Evolutionary conservation across 2,797 vertebrate species (phyloP).

Genomic region (Pseudocheirus occidentalis): DNA sequence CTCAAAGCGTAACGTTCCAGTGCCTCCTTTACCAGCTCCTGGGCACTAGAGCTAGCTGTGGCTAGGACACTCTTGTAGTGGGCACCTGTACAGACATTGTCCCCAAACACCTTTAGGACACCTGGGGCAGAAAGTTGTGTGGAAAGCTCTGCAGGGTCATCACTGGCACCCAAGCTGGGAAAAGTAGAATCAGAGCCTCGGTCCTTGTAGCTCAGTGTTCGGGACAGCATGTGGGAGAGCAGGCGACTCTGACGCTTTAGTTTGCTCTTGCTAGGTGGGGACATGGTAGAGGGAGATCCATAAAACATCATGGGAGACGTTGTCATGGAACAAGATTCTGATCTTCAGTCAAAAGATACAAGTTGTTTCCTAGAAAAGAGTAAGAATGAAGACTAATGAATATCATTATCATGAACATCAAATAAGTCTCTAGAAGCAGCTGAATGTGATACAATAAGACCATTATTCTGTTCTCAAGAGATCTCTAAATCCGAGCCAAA

Average conservation of each 20-base stretch:
- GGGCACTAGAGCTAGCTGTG: conserved; percentile 91
- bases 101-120: conserved; percentile 95
- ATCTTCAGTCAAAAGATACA: neutral
- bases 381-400: conserved; percentile 39
- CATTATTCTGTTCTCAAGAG: neutral
- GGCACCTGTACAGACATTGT: conserved; percentile 92
- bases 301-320: conserved; percentile 91
- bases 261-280: conserved; percentile 93
- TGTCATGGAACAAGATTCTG: conserved; percentile 67
- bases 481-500: neutral
- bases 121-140: conserved; percentile 95
- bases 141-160: conserved; percentile 95
- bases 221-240: conserved; percentile 92
- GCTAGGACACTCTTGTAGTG: conserved; percentile 98
- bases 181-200: conserved; percentile 85
- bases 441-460: neutral
- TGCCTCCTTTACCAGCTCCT: conserved; percentile 94
- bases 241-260: conserved; percentile 94
- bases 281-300: conserved; percentile 93
- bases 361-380: conserved; percentile 28
- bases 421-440: neutral
- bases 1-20: conserved; percentile 94
- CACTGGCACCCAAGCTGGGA: conserved; percentile 81
- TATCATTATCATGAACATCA: fast-evolving
- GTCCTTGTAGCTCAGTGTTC: conserved; percentile 94